Evolutionary conservation across 2,797 vertebrate genomes (phyloP).

Genomic region (Oreochromis mossambicus): DNA sequence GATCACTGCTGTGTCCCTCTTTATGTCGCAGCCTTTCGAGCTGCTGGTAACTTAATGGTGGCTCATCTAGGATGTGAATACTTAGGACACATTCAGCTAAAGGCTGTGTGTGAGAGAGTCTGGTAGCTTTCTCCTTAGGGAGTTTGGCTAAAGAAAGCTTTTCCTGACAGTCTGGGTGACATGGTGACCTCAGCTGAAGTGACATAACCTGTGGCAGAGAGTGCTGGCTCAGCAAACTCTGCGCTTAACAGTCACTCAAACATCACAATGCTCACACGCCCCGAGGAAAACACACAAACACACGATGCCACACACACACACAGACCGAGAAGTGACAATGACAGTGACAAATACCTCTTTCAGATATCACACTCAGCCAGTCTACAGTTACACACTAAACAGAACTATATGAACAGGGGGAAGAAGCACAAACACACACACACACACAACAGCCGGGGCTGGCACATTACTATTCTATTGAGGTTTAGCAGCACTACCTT

Average conservation of each 20-base stretch:
- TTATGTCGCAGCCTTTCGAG: not conserved
- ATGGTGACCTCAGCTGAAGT: constrained; percentile 63
- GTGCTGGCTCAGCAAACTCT: constrained; percentile 64
- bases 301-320: not conserved
- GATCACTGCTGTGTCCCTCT: not conserved
- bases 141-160: constrained; percentile 14
- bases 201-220: constrained; percentile 63
- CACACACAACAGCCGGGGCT: not conserved
- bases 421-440: not conserved
- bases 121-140: not conserved
- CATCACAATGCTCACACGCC: constrained; percentile 45
- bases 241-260: constrained; percentile 46
- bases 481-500: constrained; percentile 49
- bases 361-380: constrained; percentile 36
- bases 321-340: constrained; percentile 45
- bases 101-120: not conserved
- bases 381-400: constrained; percentile 5
- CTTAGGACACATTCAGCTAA: not conserved
- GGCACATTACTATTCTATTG: constrained; percentile 58
- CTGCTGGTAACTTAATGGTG: not conserved
- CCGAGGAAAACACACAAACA: constrained; percentile 39
- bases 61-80: not conserved
- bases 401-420: constrained; percentile 21
- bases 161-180: constrained; percentile 47
- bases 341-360: constrained; percentile 62